phyloP scores from a whole-genome alignment of 2,797 vertebrate genomes.

The Tragopan temminckii region DNA sequence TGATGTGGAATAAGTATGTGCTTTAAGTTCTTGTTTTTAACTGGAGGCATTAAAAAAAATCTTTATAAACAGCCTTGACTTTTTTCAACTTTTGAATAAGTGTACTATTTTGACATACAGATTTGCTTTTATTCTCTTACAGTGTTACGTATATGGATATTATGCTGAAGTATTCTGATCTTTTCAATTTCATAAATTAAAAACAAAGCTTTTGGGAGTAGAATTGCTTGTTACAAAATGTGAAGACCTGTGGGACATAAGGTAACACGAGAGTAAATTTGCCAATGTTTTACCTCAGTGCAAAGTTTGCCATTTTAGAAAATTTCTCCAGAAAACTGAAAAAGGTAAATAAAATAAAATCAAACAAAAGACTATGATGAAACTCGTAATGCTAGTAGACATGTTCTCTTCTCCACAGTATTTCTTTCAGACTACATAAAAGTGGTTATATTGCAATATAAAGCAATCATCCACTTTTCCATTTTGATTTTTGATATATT shows the following conservation, averaged over 20 bases:
- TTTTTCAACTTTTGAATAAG: background rate
- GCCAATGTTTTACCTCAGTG: background rate
- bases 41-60: background rate
- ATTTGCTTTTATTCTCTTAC: background rate
- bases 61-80: background rate
- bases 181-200: constrained; percentile 14
- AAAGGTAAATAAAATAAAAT: constrained; percentile 66
- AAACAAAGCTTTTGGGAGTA: background rate
- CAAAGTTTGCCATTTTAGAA: constrained; percentile 53
- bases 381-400: constrained; percentile 21
- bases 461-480: constrained; percentile 26
- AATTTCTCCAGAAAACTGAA: constrained; percentile 65
- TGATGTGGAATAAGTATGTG: background rate
- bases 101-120: background rate
- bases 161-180: background rate
- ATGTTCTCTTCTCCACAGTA: constrained; percentile 15
- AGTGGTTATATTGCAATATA: background rate
- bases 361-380: constrained; percentile 47
- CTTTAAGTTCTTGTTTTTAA: background rate
- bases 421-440: constrained; percentile 45
- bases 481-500: constrained; percentile 15
- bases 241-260: background rate
- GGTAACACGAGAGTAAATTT: constrained; percentile 45
- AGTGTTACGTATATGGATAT: background rate
- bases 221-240: background rate